Conservation (phyloP, 2,797 vertebrate species). For the Molossus molossus region DNA sequence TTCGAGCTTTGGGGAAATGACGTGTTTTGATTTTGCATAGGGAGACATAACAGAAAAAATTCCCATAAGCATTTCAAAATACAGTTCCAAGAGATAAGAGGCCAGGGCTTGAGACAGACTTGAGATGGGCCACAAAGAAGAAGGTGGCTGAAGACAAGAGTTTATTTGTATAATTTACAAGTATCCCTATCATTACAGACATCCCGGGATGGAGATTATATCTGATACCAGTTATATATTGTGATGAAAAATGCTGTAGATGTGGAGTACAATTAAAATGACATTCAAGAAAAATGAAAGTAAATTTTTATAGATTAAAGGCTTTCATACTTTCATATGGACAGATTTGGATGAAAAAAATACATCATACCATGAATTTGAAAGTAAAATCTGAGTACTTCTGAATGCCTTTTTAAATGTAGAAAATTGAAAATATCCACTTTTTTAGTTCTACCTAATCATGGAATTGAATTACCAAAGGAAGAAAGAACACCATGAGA, state of each 20-base stretch:
- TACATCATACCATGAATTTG: neutral
- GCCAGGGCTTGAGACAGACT: neutral
- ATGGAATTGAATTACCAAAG: neutral
- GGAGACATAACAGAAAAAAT: neutral
- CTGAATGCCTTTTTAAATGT: neutral
- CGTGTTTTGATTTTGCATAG: neutral
- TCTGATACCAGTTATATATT: neutral
- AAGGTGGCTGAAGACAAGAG: neutral
- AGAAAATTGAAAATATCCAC: neutral
- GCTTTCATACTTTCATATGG: slow-evolving; percentile 12
- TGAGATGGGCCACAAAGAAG: neutral
- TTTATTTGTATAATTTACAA: slow-evolving; percentile 22
- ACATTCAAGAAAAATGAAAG: slow-evolving; percentile 13
- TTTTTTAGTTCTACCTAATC: neutral
- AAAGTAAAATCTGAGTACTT: neutral
- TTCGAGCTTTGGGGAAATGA: neutral
- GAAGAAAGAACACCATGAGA: neutral
- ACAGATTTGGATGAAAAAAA: neutral
- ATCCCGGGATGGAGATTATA: neutral
- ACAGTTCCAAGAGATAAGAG: neutral
- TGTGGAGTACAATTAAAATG: slow-evolving; percentile 10
- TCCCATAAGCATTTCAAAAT: neutral
- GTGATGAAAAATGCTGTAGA: neutral
- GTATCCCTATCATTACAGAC: neutral
- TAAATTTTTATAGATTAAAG: neutral